Conservation (phyloP, 2,113 vertebrate genomes). For the Panthera tigris region DNA sequence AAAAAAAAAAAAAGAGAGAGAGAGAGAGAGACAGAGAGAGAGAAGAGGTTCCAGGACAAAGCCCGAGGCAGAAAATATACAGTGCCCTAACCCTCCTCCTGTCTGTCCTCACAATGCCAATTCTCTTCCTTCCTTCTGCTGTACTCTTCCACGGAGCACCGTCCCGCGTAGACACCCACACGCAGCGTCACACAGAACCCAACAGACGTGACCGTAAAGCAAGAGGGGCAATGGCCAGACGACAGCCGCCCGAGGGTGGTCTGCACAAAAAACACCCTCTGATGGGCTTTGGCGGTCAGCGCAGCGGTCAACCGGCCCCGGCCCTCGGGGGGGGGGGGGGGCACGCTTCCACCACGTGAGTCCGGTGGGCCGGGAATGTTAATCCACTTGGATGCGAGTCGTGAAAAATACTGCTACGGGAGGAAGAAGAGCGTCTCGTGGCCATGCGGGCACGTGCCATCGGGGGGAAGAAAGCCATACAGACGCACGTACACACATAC, state of each 20-base stretch:
- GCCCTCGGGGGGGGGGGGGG: background rate
- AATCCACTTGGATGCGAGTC: background rate
- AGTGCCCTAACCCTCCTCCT: background rate
- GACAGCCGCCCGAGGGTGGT: background rate
- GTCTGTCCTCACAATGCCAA: fast-evolving
- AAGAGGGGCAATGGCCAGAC: background rate
- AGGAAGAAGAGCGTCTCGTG: background rate
- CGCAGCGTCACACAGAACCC: background rate
- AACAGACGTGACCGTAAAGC: background rate
- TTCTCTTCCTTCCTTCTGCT: background rate
- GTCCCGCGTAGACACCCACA: no score
- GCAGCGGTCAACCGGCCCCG: background rate
- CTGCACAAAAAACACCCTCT: background rate
- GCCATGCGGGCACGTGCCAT: no score
- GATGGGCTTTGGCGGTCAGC: background rate
- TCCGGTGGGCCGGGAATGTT: no score
- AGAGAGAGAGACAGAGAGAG: background rate
- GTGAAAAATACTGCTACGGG: background rate
- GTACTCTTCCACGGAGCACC: background rate
- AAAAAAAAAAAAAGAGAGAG: no score
- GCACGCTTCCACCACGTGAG: background rate
- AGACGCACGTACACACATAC: background rate
- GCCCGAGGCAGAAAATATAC: background rate
- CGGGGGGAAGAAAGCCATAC: background rate
- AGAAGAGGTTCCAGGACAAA: background rate